Evolutionary conservation across 2,888 invertebrate genomes (phyloP).

Genomic region (Stenoptilia bipunctidactyla): DNA sequence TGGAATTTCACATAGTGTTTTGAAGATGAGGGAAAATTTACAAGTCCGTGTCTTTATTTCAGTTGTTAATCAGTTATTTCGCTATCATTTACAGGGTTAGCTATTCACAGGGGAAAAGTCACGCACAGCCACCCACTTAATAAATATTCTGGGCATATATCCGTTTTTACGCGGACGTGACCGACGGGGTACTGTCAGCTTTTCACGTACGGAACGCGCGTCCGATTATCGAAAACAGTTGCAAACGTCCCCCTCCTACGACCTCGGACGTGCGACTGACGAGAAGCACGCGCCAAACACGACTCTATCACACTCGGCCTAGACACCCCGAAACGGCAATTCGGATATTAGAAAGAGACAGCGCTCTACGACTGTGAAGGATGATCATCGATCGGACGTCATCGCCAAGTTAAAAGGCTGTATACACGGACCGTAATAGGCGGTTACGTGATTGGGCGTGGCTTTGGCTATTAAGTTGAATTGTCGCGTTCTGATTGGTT

Average conservation of each 20-base stretch:
- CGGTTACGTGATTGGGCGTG: constrained; percentile 72
- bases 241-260: constrained; percentile 67
- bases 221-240: constrained; percentile 70
- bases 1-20: no score
- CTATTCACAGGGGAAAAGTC: constrained; percentile 67
- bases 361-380: constrained; percentile 31
- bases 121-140: constrained; percentile 71
- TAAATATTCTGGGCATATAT: constrained; percentile 75
- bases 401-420: constrained; percentile 67
- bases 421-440: constrained; percentile 70
- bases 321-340: constrained; percentile 35
- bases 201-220: constrained; percentile 70
- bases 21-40: no score
- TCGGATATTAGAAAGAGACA: constrained; percentile 47
- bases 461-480: constrained; percentile 66
- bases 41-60: constrained; percentile 27
- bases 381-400: constrained; percentile 53
- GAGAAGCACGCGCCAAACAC: constrained; percentile 64
- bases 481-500: constrained; percentile 69
- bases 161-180: constrained; percentile 71
- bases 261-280: constrained; percentile 68
- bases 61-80: constrained; percentile 62
- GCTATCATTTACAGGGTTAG: constrained; percentile 56
- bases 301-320: constrained; percentile 62
- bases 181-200: constrained; percentile 64